phyloP scores from a whole-genome alignment of 2,797 vertebrate species.

The Bothrops alternatus region DNA sequence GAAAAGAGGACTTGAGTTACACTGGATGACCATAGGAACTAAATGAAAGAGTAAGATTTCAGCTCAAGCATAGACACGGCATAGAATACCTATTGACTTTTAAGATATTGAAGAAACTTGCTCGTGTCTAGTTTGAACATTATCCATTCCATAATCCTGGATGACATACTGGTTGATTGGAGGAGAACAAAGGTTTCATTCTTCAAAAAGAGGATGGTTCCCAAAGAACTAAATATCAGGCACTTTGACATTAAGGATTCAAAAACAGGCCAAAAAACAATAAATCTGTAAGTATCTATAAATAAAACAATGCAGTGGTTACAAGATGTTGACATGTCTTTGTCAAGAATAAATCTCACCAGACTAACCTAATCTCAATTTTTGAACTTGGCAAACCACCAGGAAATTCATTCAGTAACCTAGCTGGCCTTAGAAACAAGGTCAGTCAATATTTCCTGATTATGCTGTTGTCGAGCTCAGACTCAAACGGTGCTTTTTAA shows the following conservation, averaged over 20 bases:
- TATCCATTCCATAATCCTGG: too few relatives aligned
- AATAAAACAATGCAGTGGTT: not conserved
- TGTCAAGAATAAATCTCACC: not conserved
- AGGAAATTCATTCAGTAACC: not conserved
- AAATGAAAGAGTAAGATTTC: not conserved
- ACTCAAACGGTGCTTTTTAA: not conserved
- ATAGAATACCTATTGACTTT: not conserved
- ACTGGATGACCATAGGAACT: not conserved
- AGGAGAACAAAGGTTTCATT: not conserved
- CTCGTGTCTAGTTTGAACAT: not conserved
- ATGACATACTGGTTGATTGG: not conserved
- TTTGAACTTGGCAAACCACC: not conserved
- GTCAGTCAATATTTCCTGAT: not conserved
- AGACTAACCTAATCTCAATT: not conserved
- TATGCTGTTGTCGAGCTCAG: not conserved
- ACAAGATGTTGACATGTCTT: not conserved
- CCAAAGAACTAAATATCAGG: not conserved
- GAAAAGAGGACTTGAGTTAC: not conserved
- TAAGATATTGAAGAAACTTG: not conserved
- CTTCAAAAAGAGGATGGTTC: not conserved
- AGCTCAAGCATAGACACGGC: not conserved
- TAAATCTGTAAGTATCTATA: not conserved
- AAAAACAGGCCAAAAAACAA: not conserved
- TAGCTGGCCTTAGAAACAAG: not conserved
- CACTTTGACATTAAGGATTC: not conserved